Evolutionary conservation across 2,113 vertebrate species (phyloP).

Genomic region (Ptilonorhynchus violaceus): DNA sequence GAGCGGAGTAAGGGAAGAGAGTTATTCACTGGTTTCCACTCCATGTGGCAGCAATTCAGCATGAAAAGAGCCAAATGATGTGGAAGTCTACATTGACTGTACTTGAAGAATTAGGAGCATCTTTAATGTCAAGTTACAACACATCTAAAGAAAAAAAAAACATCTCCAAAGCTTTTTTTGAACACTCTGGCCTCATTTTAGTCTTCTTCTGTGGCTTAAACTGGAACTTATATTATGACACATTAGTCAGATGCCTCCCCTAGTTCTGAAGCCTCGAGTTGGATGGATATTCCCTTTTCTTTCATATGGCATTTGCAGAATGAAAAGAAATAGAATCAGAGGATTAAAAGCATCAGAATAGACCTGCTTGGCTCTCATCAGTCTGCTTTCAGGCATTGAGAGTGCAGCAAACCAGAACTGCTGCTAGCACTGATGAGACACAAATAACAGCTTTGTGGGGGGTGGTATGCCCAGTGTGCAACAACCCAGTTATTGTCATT

Average conservation of each 20-base stretch:
- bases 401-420: neutral
- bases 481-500: neutral
- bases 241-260: neutral
- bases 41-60: conserved; percentile 39
- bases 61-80: neutral
- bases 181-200: neutral
- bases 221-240: neutral
- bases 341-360: neutral
- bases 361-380: neutral
- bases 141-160: neutral
- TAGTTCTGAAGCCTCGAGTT: neutral
- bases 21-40: neutral
- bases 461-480: neutral
- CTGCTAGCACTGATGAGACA: neutral
- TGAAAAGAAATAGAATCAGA: neutral
- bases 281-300: neutral
- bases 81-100: neutral
- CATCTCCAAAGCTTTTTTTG: neutral
- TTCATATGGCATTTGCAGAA: neutral
- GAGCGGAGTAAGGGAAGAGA: neutral
- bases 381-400: neutral
- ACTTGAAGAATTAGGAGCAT: conserved; percentile 22
- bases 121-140: neutral
- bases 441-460: neutral
- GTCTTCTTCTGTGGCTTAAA: neutral